Evolutionary conservation across 2,113 vertebrate genomes (phyloP).

Genomic region (Nasalis larvatus): DNA sequence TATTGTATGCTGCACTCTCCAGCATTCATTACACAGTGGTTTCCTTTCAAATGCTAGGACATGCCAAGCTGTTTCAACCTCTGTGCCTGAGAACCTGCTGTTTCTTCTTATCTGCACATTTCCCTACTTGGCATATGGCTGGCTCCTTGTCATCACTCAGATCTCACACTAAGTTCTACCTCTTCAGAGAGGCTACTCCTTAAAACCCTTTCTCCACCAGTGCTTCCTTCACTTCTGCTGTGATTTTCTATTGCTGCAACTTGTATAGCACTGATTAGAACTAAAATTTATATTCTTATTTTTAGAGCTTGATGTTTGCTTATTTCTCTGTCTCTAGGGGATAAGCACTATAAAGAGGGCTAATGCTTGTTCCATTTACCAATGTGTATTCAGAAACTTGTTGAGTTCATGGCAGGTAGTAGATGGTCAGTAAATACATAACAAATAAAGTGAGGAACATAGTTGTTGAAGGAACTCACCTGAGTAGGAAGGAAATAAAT

Average conservation of each 20-base stretch:
- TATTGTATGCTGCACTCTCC: not conserved
- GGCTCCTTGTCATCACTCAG: not conserved
- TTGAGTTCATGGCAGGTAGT: not conserved
- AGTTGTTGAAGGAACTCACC: not conserved
- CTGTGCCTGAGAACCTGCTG: not conserved
- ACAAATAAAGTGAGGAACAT: not conserved
- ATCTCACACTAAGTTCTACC: not conserved
- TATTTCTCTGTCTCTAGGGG: not conserved
- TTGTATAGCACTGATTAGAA: not conserved
- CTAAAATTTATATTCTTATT: not conserved
- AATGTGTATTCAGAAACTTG: not conserved
- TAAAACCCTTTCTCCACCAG: not conserved
- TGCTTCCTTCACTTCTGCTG: not conserved
- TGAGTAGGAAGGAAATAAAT: not conserved
- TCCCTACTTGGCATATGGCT: not conserved
- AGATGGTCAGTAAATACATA: not conserved
- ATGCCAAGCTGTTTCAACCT: not conserved
- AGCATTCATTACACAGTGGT: not conserved
- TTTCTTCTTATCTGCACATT: not conserved
- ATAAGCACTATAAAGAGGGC: not conserved
- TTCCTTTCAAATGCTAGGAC: not conserved
- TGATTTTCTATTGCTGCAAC: not conserved
- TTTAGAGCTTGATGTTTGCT: not conserved
- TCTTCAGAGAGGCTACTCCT: not conserved
- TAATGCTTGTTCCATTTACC: not conserved